Base-by-base conservation (phyloP, 1,140 invertebrate genomes). In the Formica selysi region DNA sequence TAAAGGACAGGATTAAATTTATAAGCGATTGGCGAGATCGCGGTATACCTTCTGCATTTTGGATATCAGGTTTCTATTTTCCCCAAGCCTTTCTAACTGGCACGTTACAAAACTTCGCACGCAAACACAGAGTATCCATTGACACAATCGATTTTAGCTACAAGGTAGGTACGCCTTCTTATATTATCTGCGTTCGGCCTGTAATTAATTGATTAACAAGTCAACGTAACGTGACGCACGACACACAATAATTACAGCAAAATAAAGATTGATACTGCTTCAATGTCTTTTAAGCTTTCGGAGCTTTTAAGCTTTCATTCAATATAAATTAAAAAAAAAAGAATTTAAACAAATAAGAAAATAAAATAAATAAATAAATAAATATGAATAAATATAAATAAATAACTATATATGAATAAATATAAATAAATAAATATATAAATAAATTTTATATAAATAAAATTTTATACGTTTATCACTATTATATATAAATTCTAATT, bases 1-100 rank as follows among this genome's bases (percentile, higher is more conserved):
- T 97, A 22, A 95, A 95, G 13, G 94, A 94, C 8, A 95, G 96
- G 91, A 96, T 96, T 93, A 95, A 96, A 90, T 97, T 96, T 94
- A 95, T 98, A 87, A 95, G 96, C 57, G 93, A 95, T 26, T 98
- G 98, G 98, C 96, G 96, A 7, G 95, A 96, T 10, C 89, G 95
- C 10, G 97, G 97, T 29, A 97, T 97, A 84, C 97, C 98, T 0
- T 89, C 95, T 13, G 96, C 97, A 44, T 98, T 98, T 93, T 98
- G 98, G 98, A 97, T 98, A 71, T 98, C 97, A 0, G 98, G 97
- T 1, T 98, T 98, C 93, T 98, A 97, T 94, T 98, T 98, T 94
- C 98, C 98, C 3, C 97, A 98, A 95, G 97, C 97, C 1, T 98
- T 98, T 94, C 95, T 98, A 19, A 98, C 98, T 6, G 98, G 97